Conservation (phyloP, 2,888 invertebrate genomes). For the Apamea epomidion region DNA sequence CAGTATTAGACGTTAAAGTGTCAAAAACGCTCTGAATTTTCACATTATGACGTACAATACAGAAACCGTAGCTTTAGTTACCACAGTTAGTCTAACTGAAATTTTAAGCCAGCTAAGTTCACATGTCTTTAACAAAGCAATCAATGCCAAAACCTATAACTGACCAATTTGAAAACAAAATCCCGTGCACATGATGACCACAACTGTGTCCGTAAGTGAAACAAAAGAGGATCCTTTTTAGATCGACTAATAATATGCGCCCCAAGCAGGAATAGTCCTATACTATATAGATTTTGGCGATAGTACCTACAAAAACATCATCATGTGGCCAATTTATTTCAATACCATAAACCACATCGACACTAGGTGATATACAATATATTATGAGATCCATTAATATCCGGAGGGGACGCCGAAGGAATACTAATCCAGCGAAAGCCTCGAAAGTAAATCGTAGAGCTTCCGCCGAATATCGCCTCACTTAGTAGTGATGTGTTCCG, state of each 20-base stretch:
- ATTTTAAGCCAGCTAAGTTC: neutral
- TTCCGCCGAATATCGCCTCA: constrained; percentile 56
- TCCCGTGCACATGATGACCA: no score
- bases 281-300: no score
- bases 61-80: neutral
- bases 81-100: neutral
- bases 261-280: no score
- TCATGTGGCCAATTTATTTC: constrained; percentile 24
- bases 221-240: no score
- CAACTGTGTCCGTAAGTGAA: no score
- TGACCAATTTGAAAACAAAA: no score
- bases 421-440: constrained; percentile 62
- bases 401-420: constrained; percentile 45
- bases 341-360: constrained; percentile 27
- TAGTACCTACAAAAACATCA: no score
- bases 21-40: neutral
- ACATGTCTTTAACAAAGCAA: neutral
- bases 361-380: constrained; percentile 52
- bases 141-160: no score
- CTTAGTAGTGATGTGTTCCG: constrained; percentile 61
- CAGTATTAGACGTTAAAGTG: neutral
- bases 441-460: constrained; percentile 58
- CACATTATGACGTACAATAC: no score
- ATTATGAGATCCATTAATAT: constrained; percentile 58
- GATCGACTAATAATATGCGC: no score